These are phyloP conservation scores for Troilus luridus DNA, from an alignment of 2,888 invertebrate genomes.

Conservation along the genomic window DNA sequence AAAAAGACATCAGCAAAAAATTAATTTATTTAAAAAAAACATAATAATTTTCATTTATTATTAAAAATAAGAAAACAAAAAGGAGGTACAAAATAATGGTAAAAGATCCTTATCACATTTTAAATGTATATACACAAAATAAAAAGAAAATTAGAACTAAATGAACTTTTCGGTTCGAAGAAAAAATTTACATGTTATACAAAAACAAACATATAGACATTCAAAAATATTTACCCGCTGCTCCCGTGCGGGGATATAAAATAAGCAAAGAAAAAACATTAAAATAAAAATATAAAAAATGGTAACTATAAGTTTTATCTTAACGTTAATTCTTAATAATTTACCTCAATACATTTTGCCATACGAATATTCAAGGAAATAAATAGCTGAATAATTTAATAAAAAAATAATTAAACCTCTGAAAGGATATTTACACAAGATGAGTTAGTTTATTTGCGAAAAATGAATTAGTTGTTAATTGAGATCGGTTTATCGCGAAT, in stretches of 20 bases:
- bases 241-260: slow-evolving; percentile 7
- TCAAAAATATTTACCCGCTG: slow-evolving; percentile 1
- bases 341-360: not conserved
- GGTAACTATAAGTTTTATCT: slow-evolving; percentile 31
- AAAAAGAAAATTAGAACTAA: slow-evolving; percentile 42
- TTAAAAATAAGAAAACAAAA: slow-evolving; percentile 6
- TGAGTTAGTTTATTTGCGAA: slow-evolving; percentile 1
- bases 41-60: slow-evolving; percentile 21
- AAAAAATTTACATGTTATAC: slow-evolving; percentile 4
- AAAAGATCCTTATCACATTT: slow-evolving; percentile 45
- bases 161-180: slow-evolving; percentile 43
- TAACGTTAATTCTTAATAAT: slow-evolving; percentile 36
- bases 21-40: slow-evolving; percentile 40
- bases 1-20: slow-evolving; percentile 46
- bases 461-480: not conserved
- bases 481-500: slow-evolving; percentile 15
- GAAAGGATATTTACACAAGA: slow-evolving; percentile 22
- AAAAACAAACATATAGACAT: not conserved
- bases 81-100: slow-evolving; percentile 2
- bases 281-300: not conserved
- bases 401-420: not conserved
- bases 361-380: not conserved
- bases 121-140: slow-evolving; percentile 31
- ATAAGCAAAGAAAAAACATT: not conserved
- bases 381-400: slow-evolving; percentile 39